phyloP scores from a whole-genome alignment of 2,888 invertebrate species.

The Cephus spinipes region DNA sequence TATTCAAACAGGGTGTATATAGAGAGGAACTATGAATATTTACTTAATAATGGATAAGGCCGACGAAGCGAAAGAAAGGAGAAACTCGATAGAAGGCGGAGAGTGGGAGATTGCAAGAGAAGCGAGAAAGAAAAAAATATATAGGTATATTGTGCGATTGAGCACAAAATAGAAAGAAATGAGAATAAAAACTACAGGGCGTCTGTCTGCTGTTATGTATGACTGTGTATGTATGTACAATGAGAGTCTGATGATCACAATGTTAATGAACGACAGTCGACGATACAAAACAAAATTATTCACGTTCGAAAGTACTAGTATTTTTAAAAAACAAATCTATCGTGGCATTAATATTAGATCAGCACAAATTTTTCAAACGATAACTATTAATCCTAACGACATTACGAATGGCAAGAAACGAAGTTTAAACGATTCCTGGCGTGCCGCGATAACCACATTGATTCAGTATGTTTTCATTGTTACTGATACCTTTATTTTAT shows the following conservation, averaged over 20 bases:
- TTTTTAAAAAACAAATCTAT: slow-evolving; percentile 31
- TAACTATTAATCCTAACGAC: background rate
- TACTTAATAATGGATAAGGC: slow-evolving; percentile 63
- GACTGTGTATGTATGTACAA: background rate
- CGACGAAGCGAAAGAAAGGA: background rate
- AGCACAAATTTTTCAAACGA: slow-evolving; percentile 21
- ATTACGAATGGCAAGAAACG: background rate
- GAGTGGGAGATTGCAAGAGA: slow-evolving; percentile 20
- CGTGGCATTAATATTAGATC: slow-evolving; percentile 14
- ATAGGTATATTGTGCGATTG: slow-evolving; percentile 18
- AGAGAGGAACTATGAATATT: slow-evolving; percentile 62
- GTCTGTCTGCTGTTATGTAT: background rate
- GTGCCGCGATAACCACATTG: background rate
- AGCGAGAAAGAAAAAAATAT: slow-evolving; percentile 14
- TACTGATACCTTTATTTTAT: background rate
- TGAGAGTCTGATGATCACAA: background rate
- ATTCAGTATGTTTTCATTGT: background rate
- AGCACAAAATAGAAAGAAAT: slow-evolving; percentile 13
- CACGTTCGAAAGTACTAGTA: slow-evolving; percentile 36
- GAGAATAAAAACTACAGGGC: background rate
- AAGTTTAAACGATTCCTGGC: background rate
- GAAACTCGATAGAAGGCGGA: slow-evolving; percentile 17
- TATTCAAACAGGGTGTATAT: slow-evolving; percentile 63
- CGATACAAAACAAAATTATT: slow-evolving; percentile 25
- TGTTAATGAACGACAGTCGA: background rate